phyloP scores from a whole-genome alignment of 2,113 vertebrate species.

The Cnemophilus loriae region DNA sequence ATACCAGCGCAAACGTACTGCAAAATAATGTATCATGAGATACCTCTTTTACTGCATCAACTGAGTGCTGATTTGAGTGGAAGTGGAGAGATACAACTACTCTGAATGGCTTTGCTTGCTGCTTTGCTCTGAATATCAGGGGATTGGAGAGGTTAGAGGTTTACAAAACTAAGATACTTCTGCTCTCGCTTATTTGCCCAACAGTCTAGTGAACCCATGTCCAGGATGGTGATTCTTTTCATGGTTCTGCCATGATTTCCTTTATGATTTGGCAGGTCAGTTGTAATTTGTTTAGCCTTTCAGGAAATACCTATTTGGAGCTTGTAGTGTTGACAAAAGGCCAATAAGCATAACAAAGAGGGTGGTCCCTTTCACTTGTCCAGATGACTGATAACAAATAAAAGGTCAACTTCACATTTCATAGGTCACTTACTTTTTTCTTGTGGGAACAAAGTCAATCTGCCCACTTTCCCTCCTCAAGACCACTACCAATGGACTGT shows the following conservation, averaged over 20 bases:
- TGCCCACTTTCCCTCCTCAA: constrained; percentile 43
- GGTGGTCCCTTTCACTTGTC: constrained; percentile 62
- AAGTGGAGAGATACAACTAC: background rate
- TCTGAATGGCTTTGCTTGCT: background rate
- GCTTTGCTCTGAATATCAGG: background rate
- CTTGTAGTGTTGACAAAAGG: constrained; percentile 51
- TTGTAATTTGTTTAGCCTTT: constrained; percentile 66
- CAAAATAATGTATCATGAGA: background rate
- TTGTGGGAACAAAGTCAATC: constrained; percentile 30
- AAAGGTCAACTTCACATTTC: constrained; percentile 73
- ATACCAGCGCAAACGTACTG: fast-evolving
- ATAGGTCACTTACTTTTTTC: constrained; percentile 71
- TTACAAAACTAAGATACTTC: background rate
- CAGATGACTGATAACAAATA: constrained; percentile 65
- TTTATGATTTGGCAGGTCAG: constrained; percentile 10
- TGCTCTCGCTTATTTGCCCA: background rate
- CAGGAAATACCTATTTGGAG: constrained; percentile 46
- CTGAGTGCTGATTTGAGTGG: background rate
- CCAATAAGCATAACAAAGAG: constrained; percentile 70
- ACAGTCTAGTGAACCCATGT: background rate
- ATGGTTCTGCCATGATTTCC: background rate
- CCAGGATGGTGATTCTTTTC: background rate
- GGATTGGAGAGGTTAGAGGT: background rate
- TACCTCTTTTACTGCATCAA: background rate
- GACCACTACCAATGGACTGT: constrained; percentile 24